Conservation (phyloP, 2,113 vertebrate genomes). For the Cololabis saira region DNA sequence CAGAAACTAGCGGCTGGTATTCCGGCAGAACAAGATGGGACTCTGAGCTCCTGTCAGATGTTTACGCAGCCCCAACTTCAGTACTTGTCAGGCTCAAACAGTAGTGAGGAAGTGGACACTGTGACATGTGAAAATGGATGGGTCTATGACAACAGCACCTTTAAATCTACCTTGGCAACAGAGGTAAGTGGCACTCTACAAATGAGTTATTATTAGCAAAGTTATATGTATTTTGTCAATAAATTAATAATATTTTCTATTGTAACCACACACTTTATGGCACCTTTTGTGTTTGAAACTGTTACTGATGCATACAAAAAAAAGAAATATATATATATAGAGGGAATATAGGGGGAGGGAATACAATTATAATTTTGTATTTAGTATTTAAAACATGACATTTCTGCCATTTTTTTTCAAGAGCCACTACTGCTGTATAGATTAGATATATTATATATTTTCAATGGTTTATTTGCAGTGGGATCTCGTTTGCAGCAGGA, state of each 20-base stretch:
- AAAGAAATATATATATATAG: no score
- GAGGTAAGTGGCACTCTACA: slow-evolving; percentile 89
- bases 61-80: slow-evolving; percentile 82
- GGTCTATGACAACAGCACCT: slow-evolving; percentile 87
- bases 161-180: slow-evolving; percentile 87
- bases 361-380: no score
- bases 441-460: no score
- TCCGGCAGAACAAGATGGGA: slow-evolving; percentile 79
- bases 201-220: no score
- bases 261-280: no score
- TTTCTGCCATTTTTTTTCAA: no score
- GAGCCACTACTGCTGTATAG: no score
- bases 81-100: slow-evolving; percentile 76
- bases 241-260: no score
- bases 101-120: slow-evolving; percentile 38
- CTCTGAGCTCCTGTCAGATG: slow-evolving; percentile 85
- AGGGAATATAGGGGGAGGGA: no score
- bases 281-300: no score
- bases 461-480: slow-evolving; percentile 79
- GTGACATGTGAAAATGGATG: slow-evolving; percentile 87
- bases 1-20: slow-evolving; percentile 80
- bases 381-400: no score
- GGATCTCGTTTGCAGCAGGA: slow-evolving; percentile 90
- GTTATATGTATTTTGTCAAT: not conserved
- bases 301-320: no score